phyloP scores from a whole-genome alignment of 1,140 invertebrate genomes.

The Scylla paramamosain region DNA sequence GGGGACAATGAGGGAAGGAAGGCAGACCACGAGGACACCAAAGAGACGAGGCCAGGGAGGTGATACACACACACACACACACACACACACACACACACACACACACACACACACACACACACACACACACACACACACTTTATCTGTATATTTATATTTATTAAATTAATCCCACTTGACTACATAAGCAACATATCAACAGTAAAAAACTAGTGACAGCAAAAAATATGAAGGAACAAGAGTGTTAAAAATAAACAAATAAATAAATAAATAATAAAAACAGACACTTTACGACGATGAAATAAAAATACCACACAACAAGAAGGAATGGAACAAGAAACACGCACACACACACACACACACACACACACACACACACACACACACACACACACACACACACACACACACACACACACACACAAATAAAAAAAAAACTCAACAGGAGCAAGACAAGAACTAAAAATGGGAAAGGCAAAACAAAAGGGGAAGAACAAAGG shows the following conservation, averaged over 20 bases:
- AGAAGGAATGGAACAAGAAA: not conserved
- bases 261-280: too few species aligned
- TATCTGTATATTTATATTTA: too few species aligned
- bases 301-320: too few species aligned
- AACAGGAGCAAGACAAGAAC: not conserved
- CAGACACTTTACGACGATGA: too few species aligned
- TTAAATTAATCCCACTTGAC: too few species aligned
- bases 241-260: not conserved
- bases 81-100: too few species aligned
- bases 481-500: conserved; percentile 11
- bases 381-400: not conserved
- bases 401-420: not conserved
- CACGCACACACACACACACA: not conserved
- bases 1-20: conserved; percentile 45
- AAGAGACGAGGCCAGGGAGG: conserved; percentile 34
- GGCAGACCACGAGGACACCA: not conserved
- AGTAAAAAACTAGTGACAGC: too few species aligned
- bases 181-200: too few species aligned
- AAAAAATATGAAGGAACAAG: not conserved
- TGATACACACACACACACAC: not conserved
- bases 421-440: not conserved
- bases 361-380: not conserved
- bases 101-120: not conserved
- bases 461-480: not conserved
- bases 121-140: too few species aligned